phyloP scores from a whole-genome alignment of 92 coral and sea anemone genomes.

The Zoanthus sociatus region DNA sequence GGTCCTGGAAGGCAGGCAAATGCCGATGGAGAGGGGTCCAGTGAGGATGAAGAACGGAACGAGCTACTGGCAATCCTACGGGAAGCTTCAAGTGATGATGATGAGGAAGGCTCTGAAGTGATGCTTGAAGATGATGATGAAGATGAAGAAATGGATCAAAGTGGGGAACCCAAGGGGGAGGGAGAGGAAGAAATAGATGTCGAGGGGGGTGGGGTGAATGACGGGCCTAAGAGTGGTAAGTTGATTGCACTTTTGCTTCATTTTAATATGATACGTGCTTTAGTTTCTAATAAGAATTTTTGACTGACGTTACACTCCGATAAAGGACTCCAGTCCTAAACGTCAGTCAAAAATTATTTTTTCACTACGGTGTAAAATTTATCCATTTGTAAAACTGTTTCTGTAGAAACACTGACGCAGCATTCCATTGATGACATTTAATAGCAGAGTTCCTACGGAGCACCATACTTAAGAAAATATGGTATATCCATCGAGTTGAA shows the following conservation, averaged over 20 bases:
- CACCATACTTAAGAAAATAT: no score
- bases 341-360: no score
- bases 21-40: slow-evolving; percentile 42
- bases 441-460: no score
- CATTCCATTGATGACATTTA: no score
- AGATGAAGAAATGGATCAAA: slow-evolving; percentile 61
- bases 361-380: no score
- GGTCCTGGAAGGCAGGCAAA: slow-evolving; percentile 51
- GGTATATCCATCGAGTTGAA: no score
- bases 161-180: slow-evolving; percentile 23
- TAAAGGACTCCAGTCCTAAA: background rate
- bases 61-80: slow-evolving; percentile 92
- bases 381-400: no score
- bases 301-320: no score
- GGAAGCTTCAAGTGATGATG: slow-evolving; percentile 98
- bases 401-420: no score
- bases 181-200: slow-evolving; percentile 49
- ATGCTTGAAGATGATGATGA: slow-evolving; percentile 78
- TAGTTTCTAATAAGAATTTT: background rate
- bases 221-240: slow-evolving; percentile 65
- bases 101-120: slow-evolving; percentile 77
- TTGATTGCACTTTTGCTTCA: background rate
- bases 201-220: slow-evolving; percentile 62
- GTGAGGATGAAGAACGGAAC: slow-evolving; percentile 88
- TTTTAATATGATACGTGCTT: background rate